These are phyloP conservation scores for Bryconaethiops microstoma DNA, from an alignment of 2,797 vertebrate genomes.

Conservation along the genomic window DNA sequence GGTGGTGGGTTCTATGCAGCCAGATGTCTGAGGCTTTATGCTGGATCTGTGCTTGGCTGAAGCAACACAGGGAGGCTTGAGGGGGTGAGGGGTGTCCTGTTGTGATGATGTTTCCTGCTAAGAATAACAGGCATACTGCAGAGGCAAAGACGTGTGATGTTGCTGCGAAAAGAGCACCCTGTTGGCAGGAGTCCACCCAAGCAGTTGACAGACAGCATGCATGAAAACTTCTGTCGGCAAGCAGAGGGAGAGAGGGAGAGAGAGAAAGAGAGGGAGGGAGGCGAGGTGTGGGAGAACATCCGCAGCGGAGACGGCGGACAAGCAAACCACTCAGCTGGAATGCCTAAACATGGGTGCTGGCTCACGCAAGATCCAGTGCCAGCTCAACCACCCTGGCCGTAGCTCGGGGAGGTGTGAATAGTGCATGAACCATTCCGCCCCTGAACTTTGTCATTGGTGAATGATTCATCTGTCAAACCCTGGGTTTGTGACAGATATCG, in stretches of 20 bases:
- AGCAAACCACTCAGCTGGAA: conserved; percentile 21
- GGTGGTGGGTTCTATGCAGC: not conserved
- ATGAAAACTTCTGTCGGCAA: not conserved
- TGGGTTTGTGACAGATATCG: conserved; percentile 57
- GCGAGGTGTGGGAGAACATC: conserved; percentile 2
- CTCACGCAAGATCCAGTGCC: not conserved
- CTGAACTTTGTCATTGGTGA: conserved; percentile 12
- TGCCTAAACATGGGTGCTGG: conserved; percentile 15
- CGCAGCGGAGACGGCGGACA: not conserved
- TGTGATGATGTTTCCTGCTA: conserved; percentile 39
- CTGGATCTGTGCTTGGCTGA: conserved; percentile 34
- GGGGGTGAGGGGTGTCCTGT: not conserved
- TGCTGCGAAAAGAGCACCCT: conserved; percentile 11
- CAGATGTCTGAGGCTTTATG: conserved; percentile 32
- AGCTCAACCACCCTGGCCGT: not conserved
- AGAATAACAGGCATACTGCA: conserved; percentile 47
- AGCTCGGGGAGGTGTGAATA: conserved; percentile 11
- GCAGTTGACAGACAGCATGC: not conserved
- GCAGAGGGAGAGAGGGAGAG: not conserved
- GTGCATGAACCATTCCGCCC: not conserved
- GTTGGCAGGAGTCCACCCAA: not conserved
- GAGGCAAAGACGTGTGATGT: conserved; percentile 21
- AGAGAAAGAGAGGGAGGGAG: not conserved
- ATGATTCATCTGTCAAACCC: conserved; percentile 28
- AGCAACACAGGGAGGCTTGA: not conserved